A percentile compares a stretch with the other conserved stretches of the same genome.
Conservation (phyloP, 2,113 vertebrate species). For the Macrotus californicus region DNA sequence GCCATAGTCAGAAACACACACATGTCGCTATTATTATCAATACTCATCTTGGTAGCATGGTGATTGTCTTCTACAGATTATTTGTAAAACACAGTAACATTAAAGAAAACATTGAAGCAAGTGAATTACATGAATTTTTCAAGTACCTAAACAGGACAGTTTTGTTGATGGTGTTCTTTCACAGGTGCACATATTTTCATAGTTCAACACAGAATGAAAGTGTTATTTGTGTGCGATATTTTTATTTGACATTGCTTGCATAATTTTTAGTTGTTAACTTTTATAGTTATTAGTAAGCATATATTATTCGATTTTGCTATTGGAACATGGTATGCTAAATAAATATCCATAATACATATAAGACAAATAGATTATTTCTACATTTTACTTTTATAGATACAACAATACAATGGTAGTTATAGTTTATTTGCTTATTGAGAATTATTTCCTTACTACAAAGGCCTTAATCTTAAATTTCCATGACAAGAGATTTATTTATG, state of each 20-base stretch:
- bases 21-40: not conserved
- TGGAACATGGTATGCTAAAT: not conserved
- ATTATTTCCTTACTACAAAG: constrained; percentile 16
- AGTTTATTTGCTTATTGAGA: not conserved
- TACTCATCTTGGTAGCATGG: not conserved
- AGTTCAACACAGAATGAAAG: not conserved
- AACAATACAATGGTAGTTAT: not conserved
- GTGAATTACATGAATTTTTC: not conserved
- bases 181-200: not conserved
- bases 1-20: not conserved
- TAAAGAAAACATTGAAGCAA: not conserved
- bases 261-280: not conserved
- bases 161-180: not conserved
- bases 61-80: not conserved
- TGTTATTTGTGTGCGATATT: not conserved
- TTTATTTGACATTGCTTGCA: not conserved
- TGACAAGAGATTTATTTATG: not conserved
- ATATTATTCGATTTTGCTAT: not conserved
- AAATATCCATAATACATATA: not conserved
- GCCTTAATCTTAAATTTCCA: not conserved
- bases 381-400: not conserved
- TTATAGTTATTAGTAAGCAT: not conserved
- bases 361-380: not conserved
- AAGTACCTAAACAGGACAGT: not conserved
- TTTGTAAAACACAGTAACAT: not conserved